Base-by-base conservation (phyloP, 2,888 invertebrate genomes). In the Eupeodes latifasciatus region DNA sequence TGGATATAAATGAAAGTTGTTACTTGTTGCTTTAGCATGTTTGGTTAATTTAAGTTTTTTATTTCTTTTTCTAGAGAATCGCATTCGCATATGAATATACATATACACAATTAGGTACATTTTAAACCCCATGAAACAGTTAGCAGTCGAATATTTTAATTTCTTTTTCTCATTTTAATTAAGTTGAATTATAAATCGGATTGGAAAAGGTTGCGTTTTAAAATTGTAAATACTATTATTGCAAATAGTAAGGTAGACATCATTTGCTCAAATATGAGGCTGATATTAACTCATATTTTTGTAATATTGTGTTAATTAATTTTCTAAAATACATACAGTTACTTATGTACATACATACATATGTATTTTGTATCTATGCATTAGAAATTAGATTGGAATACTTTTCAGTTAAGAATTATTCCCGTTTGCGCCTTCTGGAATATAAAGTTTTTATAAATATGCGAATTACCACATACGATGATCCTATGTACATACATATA, bases 1-100 rank as follows among this genome's bases (percentile, higher is more conserved):
- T 82, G 78, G 86, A 75, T 78, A 75, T 78, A 82, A 79, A 82
- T 79, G 86, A 86, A 86, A 86, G 86, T 82, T 69, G 78, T 62
- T 64, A 51, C 36, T 16, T 51, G 64, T 12, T 51, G 44, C 5
- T 34, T 47, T 44, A 19, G 64, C 55, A 64, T 64, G 55, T 62
- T 36, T 57, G 34, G 11, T 72, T 72, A 2, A 53, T 69, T 11
- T 1, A 10, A 16, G 69, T 12, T 53, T 69, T 11, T 36, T 36
- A 40, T 27, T 67, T 12, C 27, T 67, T 36, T n/a, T 27, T 27
- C 27, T n/a, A 44, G 44, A n/a, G 12, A 4, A 61, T 61, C 59
- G 0, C n/a, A n/a, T 4, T 7, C 19, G 11, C 1, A 40, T 34
- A 49, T 49, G 51, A 36, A 34, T 67, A 34, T 51, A 51, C 7